These are phyloP conservation scores for Trypoxylon attenuatum DNA, from an alignment of 2,888 invertebrate species.

Conservation along the genomic window DNA sequence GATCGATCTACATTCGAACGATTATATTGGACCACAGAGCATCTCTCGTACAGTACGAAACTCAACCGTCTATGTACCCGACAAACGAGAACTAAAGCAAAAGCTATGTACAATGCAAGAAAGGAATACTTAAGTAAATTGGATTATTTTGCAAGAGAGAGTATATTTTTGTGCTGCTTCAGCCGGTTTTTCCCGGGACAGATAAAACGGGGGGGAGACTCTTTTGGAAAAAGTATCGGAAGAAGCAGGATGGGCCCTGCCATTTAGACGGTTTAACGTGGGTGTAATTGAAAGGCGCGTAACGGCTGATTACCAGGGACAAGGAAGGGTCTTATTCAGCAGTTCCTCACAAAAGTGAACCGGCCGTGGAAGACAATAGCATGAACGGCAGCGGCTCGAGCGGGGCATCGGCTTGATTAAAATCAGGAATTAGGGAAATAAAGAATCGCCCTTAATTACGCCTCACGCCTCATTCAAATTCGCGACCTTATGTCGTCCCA, in stretches of 20 bases:
- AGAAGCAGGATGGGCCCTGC: conserved; percentile 19
- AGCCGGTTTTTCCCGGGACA: too few species aligned
- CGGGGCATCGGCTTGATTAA: conserved; percentile 68
- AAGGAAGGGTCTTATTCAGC: conserved; percentile 43
- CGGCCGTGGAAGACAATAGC: conserved; percentile 61
- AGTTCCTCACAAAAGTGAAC: conserved; percentile 53
- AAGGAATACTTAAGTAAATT: too few species aligned
- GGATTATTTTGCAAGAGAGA: too few species aligned
- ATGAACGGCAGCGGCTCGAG: too few species aligned
- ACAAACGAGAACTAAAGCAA: too few species aligned
- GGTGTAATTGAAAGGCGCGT: conserved; percentile 51
- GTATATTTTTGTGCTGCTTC: too few species aligned
- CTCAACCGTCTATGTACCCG: too few species aligned
- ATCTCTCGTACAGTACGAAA: too few species aligned
- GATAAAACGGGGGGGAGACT: too few species aligned
- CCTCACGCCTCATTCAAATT: conserved; percentile 26
- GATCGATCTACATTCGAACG: conserved; percentile 41
- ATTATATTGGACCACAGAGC: too few species aligned
- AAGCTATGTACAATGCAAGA: too few species aligned
- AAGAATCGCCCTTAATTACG: conserved; percentile 55
- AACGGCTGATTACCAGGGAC: conserved; percentile 67
- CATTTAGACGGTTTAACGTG: conserved; percentile 50
- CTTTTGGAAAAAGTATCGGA: conserved; percentile 19
- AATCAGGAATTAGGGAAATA: conserved; percentile 69
- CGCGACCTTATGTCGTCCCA: conserved; percentile 41